Evolutionary conservation across 2,888 invertebrate genomes (phyloP), one percentile per base, ranked within the genome.

Genomic region (Ischnura elegans): DNA sequence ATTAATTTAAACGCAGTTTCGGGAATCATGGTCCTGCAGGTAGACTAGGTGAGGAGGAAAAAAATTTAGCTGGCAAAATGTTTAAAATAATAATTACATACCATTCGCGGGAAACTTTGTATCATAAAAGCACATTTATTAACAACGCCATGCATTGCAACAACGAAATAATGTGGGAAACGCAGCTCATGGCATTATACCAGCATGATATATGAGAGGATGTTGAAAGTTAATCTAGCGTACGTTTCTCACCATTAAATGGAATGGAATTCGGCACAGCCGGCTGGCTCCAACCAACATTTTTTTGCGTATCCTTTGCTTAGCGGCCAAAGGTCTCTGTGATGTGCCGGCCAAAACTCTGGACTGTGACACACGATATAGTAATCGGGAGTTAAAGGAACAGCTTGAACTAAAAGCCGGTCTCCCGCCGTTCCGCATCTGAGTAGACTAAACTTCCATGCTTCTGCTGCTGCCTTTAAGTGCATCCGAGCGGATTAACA

Each of bases 151-250:
- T 76, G 29, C 76, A 36, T 29, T 36, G 36, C 76, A 76, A 6
- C 2, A 13, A 6, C 36, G 36, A 76, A 76, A 36, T 76, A 76
- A 76, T 76, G 76, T 36, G 76, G 76, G 76, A 36, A 25, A 76
- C 36, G 1, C 8, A 36, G 76, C 29, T 29, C 36, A 76, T 76
- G 36, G 36, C 36, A 76, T 76, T 76, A 76, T n/a, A n/a, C n/a
- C n/a, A 76, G 76, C 76, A 76, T 76, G 76, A 76, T 36, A 76
- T 76, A 76, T 25, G 36, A 76, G 76, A 36, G 76, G 3, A 76
- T 76, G 36, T 76, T 76, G 29, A 36, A 76, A 36, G 36, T 36
- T 76, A 76, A 76, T 76, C 76, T 76, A 76, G 36, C 36, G 76
- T 16, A 76, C 36, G 1, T 76, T 76, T 76, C 36, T 76, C 76